Evolutionary conservation across 2,113 vertebrate genomes (phyloP), one percentile per base, ranked within the genome.

Genomic region (Stigmatopora nigra): DNA sequence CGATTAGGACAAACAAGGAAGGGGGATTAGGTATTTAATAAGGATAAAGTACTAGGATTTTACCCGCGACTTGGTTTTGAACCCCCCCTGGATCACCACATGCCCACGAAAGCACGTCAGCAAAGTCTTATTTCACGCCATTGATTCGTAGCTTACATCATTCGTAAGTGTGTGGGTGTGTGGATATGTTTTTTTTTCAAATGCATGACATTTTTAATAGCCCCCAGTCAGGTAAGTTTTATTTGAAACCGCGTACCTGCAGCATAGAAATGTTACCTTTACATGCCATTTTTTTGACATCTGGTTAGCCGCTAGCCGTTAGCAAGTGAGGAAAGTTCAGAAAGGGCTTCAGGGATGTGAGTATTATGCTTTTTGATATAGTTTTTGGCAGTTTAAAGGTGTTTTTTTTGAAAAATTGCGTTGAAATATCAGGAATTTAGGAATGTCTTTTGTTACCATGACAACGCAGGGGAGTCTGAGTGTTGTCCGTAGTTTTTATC

Each of bases 141-240:
- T 70, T 89, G 86, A 88, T 78, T 88, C 87, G 87, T 67, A 61
- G 76, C 73, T 89, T 87, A 82, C 59, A 82, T 89, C 77, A 86
- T 82, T 79, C 25, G 25, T 31, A 3, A 31, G 25, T 74, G 47
- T 31, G 25, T 48, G 66, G 76, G 65, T 38, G 3, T 3, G 52
- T 17, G 63, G 9, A 25, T 36, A 56, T 68, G 41, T 56, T 59
- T 73, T 41, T 41, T 41, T 41, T 41, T 47, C 45, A 60, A 77
- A 77, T 35, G 53, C 71, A 77, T 86, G 82, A 86, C 69, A 82
- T 84, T 78, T 84, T 86, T 76, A 84, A 80, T 56, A 48, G 65
- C 3, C 11, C 19, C 17, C 25, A n/a, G 73, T 59, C 67, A 56
- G 41, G 35, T 66, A 63, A 22, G 1, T 60, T 59, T 73, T 55